A percentile compares a stretch with the other conserved stretches of the same genome.
Conservation (phyloP, 2,888 invertebrate genomes). For the Eurytoma adleriae region DNA sequence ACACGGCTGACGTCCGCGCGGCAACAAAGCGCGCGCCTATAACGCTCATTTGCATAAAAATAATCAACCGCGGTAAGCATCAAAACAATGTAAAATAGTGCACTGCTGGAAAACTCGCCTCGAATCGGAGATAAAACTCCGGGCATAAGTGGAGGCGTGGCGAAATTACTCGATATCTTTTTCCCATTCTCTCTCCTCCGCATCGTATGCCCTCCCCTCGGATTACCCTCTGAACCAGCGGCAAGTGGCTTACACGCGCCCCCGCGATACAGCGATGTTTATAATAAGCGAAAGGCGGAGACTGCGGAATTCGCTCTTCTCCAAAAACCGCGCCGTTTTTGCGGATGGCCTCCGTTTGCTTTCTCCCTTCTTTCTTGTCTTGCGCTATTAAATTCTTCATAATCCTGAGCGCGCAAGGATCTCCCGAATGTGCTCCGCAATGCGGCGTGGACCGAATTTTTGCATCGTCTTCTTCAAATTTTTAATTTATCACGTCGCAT, state of each 20-base stretch:
- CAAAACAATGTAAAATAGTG: background rate
- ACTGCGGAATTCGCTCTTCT: background rate
- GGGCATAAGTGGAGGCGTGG: conserved; percentile 2
- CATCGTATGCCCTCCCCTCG: background rate
- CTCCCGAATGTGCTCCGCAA: conserved; percentile 1
- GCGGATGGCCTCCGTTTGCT: background rate
- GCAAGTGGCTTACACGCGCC: background rate
- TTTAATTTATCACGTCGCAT: conserved; percentile 36
- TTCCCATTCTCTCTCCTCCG: background rate
- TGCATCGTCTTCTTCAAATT: conserved; percentile 35
- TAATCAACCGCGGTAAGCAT: background rate
- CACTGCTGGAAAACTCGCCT: background rate
- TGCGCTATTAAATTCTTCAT: conserved; percentile 29
- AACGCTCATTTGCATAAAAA: no score
- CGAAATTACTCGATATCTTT: conserved; percentile 41
- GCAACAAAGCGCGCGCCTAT: no score
- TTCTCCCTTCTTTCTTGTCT: background rate
- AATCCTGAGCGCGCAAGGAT: conserved; percentile 11
- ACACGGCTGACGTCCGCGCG: no score
- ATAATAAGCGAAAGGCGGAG: background rate
- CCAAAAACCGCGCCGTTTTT: background rate
- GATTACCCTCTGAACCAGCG: no score
- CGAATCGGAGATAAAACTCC: conserved; percentile 16
- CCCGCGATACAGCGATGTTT: background rate
- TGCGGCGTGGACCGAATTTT: conserved; percentile 22